A percentile compares a stretch with the other conserved stretches of the same genome.
These are phyloP conservation scores for Diplodus sargus DNA, from an alignment of 2,797 vertebrate species.

Conservation along the genomic window DNA sequence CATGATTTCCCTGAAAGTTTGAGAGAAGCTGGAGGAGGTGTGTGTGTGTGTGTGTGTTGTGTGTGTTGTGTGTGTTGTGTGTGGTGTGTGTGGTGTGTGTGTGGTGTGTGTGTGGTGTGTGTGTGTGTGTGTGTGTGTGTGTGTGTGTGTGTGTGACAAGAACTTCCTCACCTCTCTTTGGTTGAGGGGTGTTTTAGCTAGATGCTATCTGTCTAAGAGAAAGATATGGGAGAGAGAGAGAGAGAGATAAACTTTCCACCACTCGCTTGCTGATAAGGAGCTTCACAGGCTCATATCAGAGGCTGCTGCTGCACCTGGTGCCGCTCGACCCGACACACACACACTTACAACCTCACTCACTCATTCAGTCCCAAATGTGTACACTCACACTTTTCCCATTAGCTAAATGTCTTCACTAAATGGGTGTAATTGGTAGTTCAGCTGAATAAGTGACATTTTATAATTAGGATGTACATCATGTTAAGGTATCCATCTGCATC, in stretches of 20 bases:
- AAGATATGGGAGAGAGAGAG: slow-evolving; percentile 43
- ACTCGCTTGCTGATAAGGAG: slow-evolving; percentile 62
- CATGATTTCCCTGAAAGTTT: slow-evolving; percentile 42
- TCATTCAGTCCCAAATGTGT: slow-evolving; percentile 19
- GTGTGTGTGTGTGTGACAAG: slow-evolving; percentile 8
- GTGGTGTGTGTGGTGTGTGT: too few relatives aligned
- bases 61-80: neutral
- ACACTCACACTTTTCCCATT: slow-evolving; percentile 56
- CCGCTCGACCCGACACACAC: slow-evolving; percentile 11
- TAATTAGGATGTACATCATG: slow-evolving; percentile 57
- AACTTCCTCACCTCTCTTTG: slow-evolving; percentile 58
- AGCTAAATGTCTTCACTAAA: slow-evolving; percentile 56
- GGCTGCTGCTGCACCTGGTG: slow-evolving; percentile 48
- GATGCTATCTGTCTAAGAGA: slow-evolving; percentile 60
- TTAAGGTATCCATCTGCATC: slow-evolving; percentile 32
- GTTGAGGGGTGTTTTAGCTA: slow-evolving; percentile 46
- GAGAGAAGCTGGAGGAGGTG: slow-evolving; percentile 24
- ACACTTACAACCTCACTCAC: slow-evolving; percentile 18
- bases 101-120: neutral
- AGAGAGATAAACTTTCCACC: slow-evolving; percentile 54
- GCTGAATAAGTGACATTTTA: slow-evolving; percentile 59
- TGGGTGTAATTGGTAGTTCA: slow-evolving; percentile 54
- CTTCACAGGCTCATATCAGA: slow-evolving; percentile 62
- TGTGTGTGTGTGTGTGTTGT: neutral
- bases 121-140: neutral